A percentile compares a stretch with the other conserved stretches of the same genome.
Evolutionary conservation across 2,113 vertebrate genomes (phyloP).

Genomic region (western clawed frog (Xenopus tropicalis)): DNA sequence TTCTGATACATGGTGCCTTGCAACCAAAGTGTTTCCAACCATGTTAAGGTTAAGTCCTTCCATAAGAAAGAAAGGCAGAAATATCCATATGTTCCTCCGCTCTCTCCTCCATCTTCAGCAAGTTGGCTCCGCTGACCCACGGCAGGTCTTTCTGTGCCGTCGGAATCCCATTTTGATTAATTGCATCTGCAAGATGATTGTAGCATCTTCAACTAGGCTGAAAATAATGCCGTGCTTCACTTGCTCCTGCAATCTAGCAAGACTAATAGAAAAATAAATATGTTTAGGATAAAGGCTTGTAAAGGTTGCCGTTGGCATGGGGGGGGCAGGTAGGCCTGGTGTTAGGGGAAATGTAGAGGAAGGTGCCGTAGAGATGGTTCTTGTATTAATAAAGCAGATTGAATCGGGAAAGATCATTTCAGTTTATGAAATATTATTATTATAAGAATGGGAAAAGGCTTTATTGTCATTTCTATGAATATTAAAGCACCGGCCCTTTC

Average conservation of each 20-base stretch:
- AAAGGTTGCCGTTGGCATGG: constrained; percentile 22
- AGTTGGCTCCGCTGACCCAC: constrained; percentile 23
- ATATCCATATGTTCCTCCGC: constrained; percentile 21
- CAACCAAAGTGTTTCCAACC: too few relatives aligned
- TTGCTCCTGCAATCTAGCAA: constrained; percentile 34
- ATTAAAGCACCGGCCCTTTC: too few relatives aligned
- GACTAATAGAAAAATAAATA: constrained; percentile 46
- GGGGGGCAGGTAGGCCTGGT: constrained; percentile 14
- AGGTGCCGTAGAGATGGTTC: neutral
- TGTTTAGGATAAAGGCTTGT: constrained; percentile 29
- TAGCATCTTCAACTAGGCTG: constrained; percentile 44
- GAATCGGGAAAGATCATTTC: too few relatives aligned
- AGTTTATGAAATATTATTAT: too few relatives aligned
- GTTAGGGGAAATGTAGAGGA: constrained; percentile 5
- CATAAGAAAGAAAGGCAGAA: neutral
- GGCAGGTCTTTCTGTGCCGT: constrained; percentile 23
- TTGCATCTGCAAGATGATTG: constrained; percentile 43
- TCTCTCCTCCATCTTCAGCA: neutral
- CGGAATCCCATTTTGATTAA: constrained; percentile 42
- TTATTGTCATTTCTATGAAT: too few relatives aligned
- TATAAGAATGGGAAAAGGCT: too few relatives aligned
- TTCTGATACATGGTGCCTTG: too few relatives aligned
- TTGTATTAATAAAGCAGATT: too few relatives aligned
- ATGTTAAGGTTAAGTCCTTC: too few relatives aligned
- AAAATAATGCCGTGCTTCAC: constrained; percentile 36